Base-by-base conservation (phyloP, 2,888 invertebrate species). In the Malachius bipustulatus region DNA sequence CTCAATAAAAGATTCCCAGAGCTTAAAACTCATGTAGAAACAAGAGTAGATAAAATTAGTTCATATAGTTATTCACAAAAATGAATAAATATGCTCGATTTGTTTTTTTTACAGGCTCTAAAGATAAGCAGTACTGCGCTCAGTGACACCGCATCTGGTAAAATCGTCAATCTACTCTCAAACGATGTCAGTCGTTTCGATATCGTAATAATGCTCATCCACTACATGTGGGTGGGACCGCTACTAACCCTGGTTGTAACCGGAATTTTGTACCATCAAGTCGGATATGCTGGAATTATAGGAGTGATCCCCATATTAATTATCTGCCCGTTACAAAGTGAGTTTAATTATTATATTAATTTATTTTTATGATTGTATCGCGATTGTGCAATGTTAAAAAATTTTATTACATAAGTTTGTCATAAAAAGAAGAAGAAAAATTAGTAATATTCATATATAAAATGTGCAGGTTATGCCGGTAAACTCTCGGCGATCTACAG, bases 141-240 rank as follows among this genome's bases (percentile, higher is more conserved):
- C 28, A 71, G 72, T 2, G 66, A 74, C 51, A 78, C 80, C 1
- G 73, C 88, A 0, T 78, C 82, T 0, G 91, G 91, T 0, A 87
- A 90, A 59, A 75, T 93, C 35, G 80, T 91, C 10, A 93, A 93
- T 62, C 65, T 93, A 3, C 69, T 93, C 36, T 88, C 90, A 4
- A 91, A 91, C 53, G 93, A 93, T 59, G 87, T 91, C 9, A 82
- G 78, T 59, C 77, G 90, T 15, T 82, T 93, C 53, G 91, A 93
- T 58, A 72, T 79, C 60, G 76, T 81, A 3, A 75, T 82, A 41
- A 70, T 82, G 34, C 85, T 77, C 56, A 65, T 85, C 4, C 84
- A 89, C 57, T 88, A 78, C 62, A 69, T 90, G 49, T 87, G 88
- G 85, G 71, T 87, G 26, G 75, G 82, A 43, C 89, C 89, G 0